Conservation (phyloP, 2,888 invertebrate genomes). For the Parnassius smintheus region DNA sequence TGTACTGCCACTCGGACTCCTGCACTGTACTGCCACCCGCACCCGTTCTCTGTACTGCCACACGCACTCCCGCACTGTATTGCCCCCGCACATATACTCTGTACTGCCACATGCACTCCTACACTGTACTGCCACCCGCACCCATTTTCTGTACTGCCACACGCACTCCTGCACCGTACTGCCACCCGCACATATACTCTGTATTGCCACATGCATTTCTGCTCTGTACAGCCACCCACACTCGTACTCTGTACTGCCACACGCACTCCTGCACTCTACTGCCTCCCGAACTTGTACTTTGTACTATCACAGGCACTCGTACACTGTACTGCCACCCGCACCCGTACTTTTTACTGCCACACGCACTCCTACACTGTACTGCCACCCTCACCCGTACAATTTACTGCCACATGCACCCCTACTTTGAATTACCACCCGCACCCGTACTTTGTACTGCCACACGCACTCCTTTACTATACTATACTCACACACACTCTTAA, state of each 20-base stretch:
- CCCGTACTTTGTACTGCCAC: not conserved
- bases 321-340: no score
- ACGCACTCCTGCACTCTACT: no score
- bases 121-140: no score
- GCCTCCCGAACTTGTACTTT: no score
- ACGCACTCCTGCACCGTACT: not conserved
- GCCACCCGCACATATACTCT: not conserved
- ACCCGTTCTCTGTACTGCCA: not conserved
- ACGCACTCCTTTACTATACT: no score
- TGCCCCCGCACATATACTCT: not conserved
- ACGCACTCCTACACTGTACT: no score
- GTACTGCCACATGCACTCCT: no score
- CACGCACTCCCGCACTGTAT: not conserved
- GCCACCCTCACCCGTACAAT: not conserved
- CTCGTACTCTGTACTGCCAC: not conserved
- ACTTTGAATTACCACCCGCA: no score
- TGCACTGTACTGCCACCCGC: no score
- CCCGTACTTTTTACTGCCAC: conserved; percentile 58
- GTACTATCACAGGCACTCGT: no score
- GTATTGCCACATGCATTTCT: not conserved
- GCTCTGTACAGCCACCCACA: not conserved
- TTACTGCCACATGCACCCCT: not conserved
- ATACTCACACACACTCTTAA: no score
- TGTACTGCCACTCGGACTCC: no score
- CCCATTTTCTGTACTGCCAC: not conserved